Evolutionary conservation across 2,797 vertebrate genomes (phyloP).

Genomic region (Gymnopithys bicolor): DNA sequence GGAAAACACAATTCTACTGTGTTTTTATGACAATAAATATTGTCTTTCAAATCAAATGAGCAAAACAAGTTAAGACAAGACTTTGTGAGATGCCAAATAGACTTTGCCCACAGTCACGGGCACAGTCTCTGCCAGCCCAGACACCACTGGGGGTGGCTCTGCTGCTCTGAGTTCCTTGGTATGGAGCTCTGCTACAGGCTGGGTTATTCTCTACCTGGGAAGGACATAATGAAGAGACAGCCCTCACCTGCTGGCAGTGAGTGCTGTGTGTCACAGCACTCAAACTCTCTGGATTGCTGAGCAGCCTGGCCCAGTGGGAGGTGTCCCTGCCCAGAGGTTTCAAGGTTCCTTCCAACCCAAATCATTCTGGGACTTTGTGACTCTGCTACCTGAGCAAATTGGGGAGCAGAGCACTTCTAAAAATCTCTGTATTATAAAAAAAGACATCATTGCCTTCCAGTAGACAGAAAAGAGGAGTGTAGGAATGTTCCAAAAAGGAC

Average conservation of each 20-base stretch:
- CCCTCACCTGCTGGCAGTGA: background rate
- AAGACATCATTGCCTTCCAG: background rate
- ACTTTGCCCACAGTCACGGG: background rate
- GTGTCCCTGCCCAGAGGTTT: background rate
- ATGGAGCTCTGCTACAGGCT: background rate
- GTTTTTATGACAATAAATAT: constrained; percentile 1
- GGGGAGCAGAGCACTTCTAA: background rate
- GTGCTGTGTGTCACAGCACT: background rate
- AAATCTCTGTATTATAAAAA: background rate
- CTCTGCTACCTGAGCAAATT: background rate
- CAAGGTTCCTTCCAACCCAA: background rate
- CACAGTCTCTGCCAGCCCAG: background rate
- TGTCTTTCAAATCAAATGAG: background rate
- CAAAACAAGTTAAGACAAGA: background rate
- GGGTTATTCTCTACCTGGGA: background rate
- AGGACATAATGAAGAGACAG: background rate
- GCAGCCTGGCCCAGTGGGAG: background rate
- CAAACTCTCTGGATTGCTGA: background rate
- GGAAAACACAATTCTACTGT: background rate
- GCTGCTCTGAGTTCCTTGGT: background rate
- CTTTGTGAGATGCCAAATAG: background rate
- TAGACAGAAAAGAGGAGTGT: background rate
- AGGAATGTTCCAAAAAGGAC: background rate
- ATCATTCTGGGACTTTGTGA: background rate
- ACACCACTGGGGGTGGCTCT: background rate